Base-by-base conservation (phyloP, 2,888 invertebrate species). In the Rhynchonema sp. region DNA sequence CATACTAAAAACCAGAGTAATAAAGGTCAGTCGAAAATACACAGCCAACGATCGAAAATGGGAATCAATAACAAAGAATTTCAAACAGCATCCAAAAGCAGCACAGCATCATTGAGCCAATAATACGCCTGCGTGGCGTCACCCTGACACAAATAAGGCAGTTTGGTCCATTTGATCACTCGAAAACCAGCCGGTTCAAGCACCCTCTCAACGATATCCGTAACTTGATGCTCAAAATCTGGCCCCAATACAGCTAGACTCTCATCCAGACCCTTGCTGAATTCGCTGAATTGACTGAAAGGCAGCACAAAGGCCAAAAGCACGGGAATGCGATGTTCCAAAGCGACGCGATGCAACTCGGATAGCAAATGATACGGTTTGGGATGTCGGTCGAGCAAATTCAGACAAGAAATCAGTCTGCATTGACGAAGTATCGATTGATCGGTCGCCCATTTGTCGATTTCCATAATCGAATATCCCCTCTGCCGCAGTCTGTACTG, bases 61-160 rank as follows among this genome's bases (percentile, higher is more conserved):
- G n/a, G n/a, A n/a, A n/a, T n/a, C n/a, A n/a, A n/a, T n/a, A n/a
- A n/a, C n/a, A n/a, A n/a, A n/a, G n/a, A n/a, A n/a, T n/a, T n/a
- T n/a, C n/a, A n/a, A n/a, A n/a, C n/a, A n/a, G 59, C 26, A 6
- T 23, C 26, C 38, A 55, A 17, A 1, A 54, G 46, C 54, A 49
- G 1, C 49, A 30, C 22, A 27, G 29, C 84, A 76, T 92, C 92
- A 67, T 86, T 84, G 57, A 92, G 80, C 82, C 87, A 87, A 76
- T 91, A 92, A 77, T 75, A 78, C 13, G 77, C 74, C 57, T 74
- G 87, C 56, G 84, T 81, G 65, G 92, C 79, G 75, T 96, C 94
- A 1, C 96, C 96, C 76, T 98, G 94, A 76, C 94, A 96, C 49
- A 98, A 79, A 74, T 96, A 96, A 0, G 96, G 96, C 53, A 91